A percentile compares a stretch with the other conserved stretches of the same genome.
Evolutionary conservation across 2,113 vertebrate genomes (phyloP).

Genomic region (Polypterus senegalus): DNA sequence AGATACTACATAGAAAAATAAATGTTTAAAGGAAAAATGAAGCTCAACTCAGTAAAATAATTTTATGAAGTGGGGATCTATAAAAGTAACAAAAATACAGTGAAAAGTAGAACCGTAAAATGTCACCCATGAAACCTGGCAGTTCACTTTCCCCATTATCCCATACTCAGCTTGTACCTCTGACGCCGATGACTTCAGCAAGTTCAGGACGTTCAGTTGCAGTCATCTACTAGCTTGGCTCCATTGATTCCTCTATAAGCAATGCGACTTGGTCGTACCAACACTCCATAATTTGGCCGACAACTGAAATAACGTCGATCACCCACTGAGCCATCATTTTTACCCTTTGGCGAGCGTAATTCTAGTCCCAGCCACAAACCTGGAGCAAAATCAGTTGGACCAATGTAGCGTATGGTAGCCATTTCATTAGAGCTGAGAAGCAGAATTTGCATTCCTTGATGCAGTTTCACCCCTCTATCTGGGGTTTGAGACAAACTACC

Average conservation of each 20-base stretch:
- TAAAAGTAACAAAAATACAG: no score
- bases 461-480: constrained; percentile 54
- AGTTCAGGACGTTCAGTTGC: constrained; percentile 33
- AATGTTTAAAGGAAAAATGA: no score
- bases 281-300: constrained; percentile 61
- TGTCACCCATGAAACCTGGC: no score
- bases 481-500: background rate
- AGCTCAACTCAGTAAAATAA: no score
- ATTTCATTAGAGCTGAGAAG: constrained; percentile 85
- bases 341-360: constrained; percentile 73
- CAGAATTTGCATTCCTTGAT: constrained; percentile 79
- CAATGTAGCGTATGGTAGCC: constrained; percentile 78
- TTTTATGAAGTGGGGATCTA: no score
- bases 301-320: constrained; percentile 81
- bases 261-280: constrained; percentile 81
- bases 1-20: no score
- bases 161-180: constrained; percentile 7
- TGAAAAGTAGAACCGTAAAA: no score
- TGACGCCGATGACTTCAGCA: background rate
- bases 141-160: background rate
- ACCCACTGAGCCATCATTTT: constrained; percentile 77
- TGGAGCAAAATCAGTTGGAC: constrained; percentile 70
- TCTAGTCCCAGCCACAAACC: constrained; percentile 90
- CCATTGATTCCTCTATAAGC: constrained; percentile 86
- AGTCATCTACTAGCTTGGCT: constrained; percentile 66